Base-by-base conservation (phyloP, 2,888 invertebrate species). In the Amiota communis region DNA sequence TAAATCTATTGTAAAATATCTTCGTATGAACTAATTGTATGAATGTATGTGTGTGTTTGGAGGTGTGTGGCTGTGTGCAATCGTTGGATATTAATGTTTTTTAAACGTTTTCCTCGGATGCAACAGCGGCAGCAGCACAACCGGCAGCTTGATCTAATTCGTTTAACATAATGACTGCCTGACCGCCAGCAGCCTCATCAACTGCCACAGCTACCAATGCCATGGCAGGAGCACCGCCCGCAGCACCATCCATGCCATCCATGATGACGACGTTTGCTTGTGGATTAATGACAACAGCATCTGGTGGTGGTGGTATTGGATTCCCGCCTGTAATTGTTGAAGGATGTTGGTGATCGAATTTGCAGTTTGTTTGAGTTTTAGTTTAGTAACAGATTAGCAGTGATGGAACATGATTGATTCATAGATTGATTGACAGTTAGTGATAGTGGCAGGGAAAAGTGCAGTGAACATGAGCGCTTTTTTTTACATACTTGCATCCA, bases 401-500 rank as follows among this genome's bases (percentile, higher is more conserved):
- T 49, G 46, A 61, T 69, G 13, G 36, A 36, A 36, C 36, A 36
- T 63, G 69, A 48, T 70, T 47, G 13, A 47, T 53, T 47, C 17
- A 46, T 71, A 15, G 51, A 20, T 20, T 49, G 12, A 67, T 20
- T 67, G 49, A 49, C 36, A 36, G 49, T 64, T 23, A 49, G 13
- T 61, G 20, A 20, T 67, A 61, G 36, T 36, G 48, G 15, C 23
- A 68, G 61, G 20, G 67, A 49, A 68, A 63, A 11, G 49, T 20
- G n/a, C 61, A 68, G 49, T 36, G 15, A 47, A n/a, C 15, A 47
- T 47, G 20, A 47, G 36, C 11, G 23, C 12, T 63, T 20, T 9
- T 20, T 47, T 46, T 47, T 63, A 80, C 82, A 76, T 77, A 88
- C 90, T 89, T 77, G 90, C 89, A 80, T 90, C 90, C 49, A 90